Percentiles rank a stretch among this genome's conserved stretches.
phyloP scores from a whole-genome alignment of 2,113 vertebrate genomes.

The Otocyon megalotis region DNA sequence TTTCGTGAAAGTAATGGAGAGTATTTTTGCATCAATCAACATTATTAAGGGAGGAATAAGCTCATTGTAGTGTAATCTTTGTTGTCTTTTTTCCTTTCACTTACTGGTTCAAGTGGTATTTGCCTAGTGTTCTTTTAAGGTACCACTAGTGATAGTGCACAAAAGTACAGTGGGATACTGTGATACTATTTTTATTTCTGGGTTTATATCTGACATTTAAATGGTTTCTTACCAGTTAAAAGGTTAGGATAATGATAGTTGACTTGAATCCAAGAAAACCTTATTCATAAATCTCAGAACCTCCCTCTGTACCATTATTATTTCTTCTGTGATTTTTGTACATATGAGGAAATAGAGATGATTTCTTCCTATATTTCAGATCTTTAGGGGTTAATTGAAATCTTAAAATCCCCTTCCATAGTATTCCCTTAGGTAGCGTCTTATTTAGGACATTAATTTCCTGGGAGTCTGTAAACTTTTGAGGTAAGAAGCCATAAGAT shows the following conservation, averaged over 20 bases:
- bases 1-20: constrained; percentile 50
- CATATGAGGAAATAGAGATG: not conserved
- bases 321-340: not conserved
- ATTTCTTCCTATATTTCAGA: not conserved
- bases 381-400: constrained; percentile 50
- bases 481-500: not conserved
- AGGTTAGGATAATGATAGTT: not conserved
- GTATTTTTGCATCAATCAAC: constrained; percentile 40
- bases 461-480: constrained; percentile 23
- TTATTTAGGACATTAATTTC: not conserved
- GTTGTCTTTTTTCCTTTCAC: not conserved
- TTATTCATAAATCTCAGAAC: not conserved
- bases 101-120: constrained; percentile 77
- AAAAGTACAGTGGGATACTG: constrained; percentile 93
- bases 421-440: not conserved
- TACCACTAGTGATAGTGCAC: constrained; percentile 89
- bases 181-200: constrained; percentile 78
- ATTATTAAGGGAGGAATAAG: constrained; percentile 36
- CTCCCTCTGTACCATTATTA: rapidly evolving
- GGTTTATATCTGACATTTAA: not conserved
- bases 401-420: constrained; percentile 10
- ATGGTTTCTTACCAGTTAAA: not conserved
- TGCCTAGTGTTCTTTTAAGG: constrained; percentile 91
- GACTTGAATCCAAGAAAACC: not conserved
- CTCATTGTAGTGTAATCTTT: constrained; percentile 30